Evolutionary conservation across 2,888 invertebrate genomes (phyloP), one percentile per base, ranked within the genome.

Genomic region (Caenorhabditis afra): DNA sequence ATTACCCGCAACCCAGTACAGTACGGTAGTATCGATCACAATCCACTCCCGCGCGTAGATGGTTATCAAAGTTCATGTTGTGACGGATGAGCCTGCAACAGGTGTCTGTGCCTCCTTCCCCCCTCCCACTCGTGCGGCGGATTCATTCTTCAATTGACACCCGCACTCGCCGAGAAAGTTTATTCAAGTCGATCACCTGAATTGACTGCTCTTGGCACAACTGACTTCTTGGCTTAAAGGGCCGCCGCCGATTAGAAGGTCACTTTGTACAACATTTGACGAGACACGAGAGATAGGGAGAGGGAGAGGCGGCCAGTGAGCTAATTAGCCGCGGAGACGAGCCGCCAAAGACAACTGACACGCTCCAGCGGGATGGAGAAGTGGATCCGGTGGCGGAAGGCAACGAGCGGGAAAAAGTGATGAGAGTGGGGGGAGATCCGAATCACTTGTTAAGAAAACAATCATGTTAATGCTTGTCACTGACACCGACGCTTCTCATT

Each of bases 341-440:
- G 62, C 77, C 77, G 77, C 70, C 77, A 77, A 65, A 62, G 78
- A 78, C 78, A 78, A 71, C 78, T 78, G 78, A 64, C 78, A 73
- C 45, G 62, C 70, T 70, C 55, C n/a, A n/a, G n/a, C n/a, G 70
- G 35, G 45, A 49, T 62, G 41, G 41, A 71, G 20, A 41, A 37
- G 53, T 2, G 11, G 71, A 71, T 71, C 71, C 71, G 62, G 55
- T 57, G 59, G 39, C 44, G 47, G 58, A 58, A 58, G 70, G 50
- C 47, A 55, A 52, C 35, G 47, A 35, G 12, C 14, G 49, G 61
- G 41, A 49, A 49, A n/a, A 50, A 16, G 59, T 61, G 57, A 55
- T 57, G 57, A 47, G 52, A 29, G 41, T 16, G 50, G 35, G 41
- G 55, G 50, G 35, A 39, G 23, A 41, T 8, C 18, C 16, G 35